Evolutionary conservation across 2,888 invertebrate genomes (phyloP), one percentile per base, ranked within the genome.

Genomic region (Camponotus fellah): DNA sequence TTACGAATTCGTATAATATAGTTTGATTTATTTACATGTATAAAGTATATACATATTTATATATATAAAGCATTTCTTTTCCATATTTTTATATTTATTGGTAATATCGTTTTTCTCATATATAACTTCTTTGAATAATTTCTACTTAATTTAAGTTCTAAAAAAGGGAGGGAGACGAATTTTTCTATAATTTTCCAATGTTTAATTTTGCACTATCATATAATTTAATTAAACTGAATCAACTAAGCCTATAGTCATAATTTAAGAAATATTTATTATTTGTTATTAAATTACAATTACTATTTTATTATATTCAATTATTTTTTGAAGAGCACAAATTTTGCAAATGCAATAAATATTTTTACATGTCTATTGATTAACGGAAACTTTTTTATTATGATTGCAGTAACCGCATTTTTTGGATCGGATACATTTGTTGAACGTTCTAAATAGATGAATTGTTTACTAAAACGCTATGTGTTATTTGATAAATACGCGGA

Each of bases 1-100:
- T 2, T 46, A 60, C 34, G 37, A 37, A 72, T 58, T 32, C 37
- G 6, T 72, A 72, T 37, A 68, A 77, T 77, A 46, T 71, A 37
- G 32, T 32, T 34, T 68, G 32, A 71, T 46, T 62, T 72, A 60
- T 66, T 66, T 32, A 2, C 34, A 21, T 3, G 2, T 26, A 26
- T 26, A 26, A 26, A 26, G 26, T 26, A 34, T 58, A n/a, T 56
- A 26, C 14, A 26, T 12, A 14, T 26, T 2, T 40, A 12, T 32
- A n/a, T n/a, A 1, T 56, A n/a, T 34, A 2, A 65, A 37, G 37
- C 2, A 17, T 12, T 3, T 12, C 3, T 60, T 60, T 26, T 40
- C 2, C n/a, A 49, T 49, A 49, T 49, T 49, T 49, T 49, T 49
- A 49, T 49, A 49, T 49, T 49, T 14, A 32, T 66, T 66, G 58